These are phyloP conservation scores for Leucoraja ocellata DNA, from an alignment of 2,797 vertebrate species.

Conservation along the genomic window DNA sequence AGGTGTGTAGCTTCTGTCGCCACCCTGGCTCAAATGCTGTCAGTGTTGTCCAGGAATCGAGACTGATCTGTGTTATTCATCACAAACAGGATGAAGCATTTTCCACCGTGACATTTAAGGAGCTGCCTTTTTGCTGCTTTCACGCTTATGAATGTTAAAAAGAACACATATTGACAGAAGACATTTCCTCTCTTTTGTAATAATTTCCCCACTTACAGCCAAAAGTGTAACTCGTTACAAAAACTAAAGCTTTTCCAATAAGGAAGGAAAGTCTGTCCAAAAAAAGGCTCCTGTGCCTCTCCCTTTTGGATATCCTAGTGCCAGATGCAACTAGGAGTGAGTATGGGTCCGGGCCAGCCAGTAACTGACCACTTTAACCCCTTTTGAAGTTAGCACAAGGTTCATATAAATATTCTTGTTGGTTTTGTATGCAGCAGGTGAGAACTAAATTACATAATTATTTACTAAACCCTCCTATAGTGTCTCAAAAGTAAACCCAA, in stretches of 20 bases:
- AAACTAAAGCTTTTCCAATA: not conserved
- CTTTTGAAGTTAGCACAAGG: not conserved
- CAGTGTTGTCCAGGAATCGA: not conserved
- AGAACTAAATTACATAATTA: not conserved
- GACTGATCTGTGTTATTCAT: not conserved
- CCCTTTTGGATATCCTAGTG: not conserved
- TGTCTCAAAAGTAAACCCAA: not conserved
- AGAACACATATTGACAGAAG: not conserved
- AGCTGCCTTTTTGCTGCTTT: not conserved
- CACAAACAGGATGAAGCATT: too few species aligned
- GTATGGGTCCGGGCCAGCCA: not conserved
- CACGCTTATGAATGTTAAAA: not conserved
- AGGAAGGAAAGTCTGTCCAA: slow-evolving; percentile 14
- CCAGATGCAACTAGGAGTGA: not conserved
- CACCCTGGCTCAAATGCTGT: not conserved
- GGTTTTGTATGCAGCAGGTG: not conserved
- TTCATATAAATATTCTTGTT: not conserved
- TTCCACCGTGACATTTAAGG: not conserved
- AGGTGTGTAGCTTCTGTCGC: not conserved
- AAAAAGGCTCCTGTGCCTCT: not conserved
- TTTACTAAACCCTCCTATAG: not conserved
- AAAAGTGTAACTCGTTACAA: not conserved
- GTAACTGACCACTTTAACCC: not conserved
- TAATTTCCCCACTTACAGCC: not conserved
- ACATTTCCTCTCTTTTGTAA: not conserved